A percentile compares a stretch with the other conserved stretches of the same genome.
Evolutionary conservation across 2,888 invertebrate species (phyloP).

Genomic region (Melipona bicolor): DNA sequence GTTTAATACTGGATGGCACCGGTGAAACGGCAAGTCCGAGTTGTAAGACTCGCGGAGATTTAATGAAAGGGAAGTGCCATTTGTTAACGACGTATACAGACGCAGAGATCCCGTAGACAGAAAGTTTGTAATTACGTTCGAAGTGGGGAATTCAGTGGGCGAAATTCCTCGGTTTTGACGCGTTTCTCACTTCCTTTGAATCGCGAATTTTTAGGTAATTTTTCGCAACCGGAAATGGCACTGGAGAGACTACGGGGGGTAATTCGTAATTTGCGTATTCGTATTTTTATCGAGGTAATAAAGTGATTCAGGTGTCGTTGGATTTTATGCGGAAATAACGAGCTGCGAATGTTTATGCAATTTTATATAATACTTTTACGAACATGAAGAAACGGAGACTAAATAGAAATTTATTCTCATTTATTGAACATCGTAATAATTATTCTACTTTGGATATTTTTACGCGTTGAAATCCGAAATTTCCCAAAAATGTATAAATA

Average conservation of each 20-base stretch:
- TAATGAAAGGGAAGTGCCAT: constrained; percentile 3
- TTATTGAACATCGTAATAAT: too few relatives aligned
- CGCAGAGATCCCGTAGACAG: not conserved
- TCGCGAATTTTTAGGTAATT: not conserved
- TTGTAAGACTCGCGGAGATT: not conserved
- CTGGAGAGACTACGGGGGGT: not conserved
- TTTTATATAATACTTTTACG: too few relatives aligned
- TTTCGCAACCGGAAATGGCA: not conserved
- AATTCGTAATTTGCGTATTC: not conserved
- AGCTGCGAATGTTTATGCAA: too few relatives aligned
- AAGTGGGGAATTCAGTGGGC: not conserved
- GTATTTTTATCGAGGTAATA: too few relatives aligned
- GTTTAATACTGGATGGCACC: not conserved
- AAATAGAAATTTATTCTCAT: too few relatives aligned
- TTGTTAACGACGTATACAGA: not conserved
- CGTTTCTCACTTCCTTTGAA: not conserved
- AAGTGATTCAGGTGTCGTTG: not conserved
- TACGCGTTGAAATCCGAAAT: too few relatives aligned
- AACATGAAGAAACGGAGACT: too few relatives aligned
- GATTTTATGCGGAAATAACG: not conserved
- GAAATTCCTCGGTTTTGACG: not conserved
- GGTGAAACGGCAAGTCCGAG: not conserved
- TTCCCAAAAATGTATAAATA: too few relatives aligned
- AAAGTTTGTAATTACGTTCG: not conserved
- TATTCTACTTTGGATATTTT: too few relatives aligned